Evolutionary conservation across 2,888 invertebrate species (phyloP).

Genomic region (Lasioglossum calceatum): DNA sequence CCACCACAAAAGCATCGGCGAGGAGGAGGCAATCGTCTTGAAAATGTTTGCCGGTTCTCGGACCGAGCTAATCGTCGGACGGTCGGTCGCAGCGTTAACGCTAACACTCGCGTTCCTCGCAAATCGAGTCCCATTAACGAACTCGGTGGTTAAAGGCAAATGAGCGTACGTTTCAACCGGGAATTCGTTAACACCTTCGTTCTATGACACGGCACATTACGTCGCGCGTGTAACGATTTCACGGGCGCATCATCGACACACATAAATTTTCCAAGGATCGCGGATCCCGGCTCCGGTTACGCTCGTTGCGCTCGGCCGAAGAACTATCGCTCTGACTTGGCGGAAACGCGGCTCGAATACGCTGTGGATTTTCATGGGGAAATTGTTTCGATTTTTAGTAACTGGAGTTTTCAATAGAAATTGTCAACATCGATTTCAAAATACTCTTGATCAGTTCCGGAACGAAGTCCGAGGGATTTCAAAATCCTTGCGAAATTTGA

Average conservation of each 20-base stretch:
- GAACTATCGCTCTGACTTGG: not conserved
- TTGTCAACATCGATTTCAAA: not conserved
- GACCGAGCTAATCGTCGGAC: constrained; percentile 23
- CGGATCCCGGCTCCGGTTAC: not conserved
- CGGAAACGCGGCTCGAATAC: not conserved
- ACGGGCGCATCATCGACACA: constrained; percentile 9
- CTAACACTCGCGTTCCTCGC: constrained; percentile 18
- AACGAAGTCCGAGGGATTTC: not conserved
- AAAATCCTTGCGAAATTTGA: not conserved
- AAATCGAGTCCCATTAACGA: constrained; percentile 44
- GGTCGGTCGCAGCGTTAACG: constrained; percentile 1
- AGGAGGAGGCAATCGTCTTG: constrained; percentile 26
- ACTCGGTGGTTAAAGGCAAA: constrained; percentile 27
- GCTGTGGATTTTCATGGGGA: not conserved
- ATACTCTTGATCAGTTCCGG: not conserved
- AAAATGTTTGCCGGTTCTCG: constrained; percentile 22
- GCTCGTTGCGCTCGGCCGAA: not conserved
- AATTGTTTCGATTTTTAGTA: not conserved
- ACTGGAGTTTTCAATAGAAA: not conserved
- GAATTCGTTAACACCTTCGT: constrained; percentile 51
- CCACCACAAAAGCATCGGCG: not conserved
- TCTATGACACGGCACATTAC: constrained; percentile 55
- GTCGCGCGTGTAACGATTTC: constrained; percentile 43
- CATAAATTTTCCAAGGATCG: constrained; percentile 41
- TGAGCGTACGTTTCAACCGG: not conserved